Evolutionary conservation across 23 tunicate genomes (phyloP), one percentile per base, ranked within the genome.

Genomic region (Trididemnum clinides): DNA sequence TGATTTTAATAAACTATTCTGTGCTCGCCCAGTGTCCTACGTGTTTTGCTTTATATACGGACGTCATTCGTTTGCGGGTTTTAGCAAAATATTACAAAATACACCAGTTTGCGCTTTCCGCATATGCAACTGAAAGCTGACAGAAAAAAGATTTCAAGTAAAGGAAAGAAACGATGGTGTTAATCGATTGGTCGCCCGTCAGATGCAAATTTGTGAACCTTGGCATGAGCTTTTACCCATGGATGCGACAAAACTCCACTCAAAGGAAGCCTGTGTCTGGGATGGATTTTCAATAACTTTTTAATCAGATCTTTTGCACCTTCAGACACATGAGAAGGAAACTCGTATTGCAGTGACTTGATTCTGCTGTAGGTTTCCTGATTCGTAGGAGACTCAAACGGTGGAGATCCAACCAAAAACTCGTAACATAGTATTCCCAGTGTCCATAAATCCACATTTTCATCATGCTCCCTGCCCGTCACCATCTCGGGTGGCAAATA

Each of bases 401-500:
- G 99, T 4, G 99, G 99, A 33, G 74, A 84, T 33, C 99, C 99
- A 72, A 85, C 90, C 82, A 96, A 74, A 80, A 96, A 91, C 38
- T 96, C 99, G 63, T 96, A 96, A 88, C 99, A 96, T 51, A 96
- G 87, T 29, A 96, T 80, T 28, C 99, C 99, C 25, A 96, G 86
- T 0, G 99, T 93, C 99, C 99, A 96, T 1, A 82, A 35, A 81
- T 96, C 99, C 1, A 96, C 99, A 54, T 32, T 58, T 23, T 70
- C 57, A 73, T 91, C 99, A 82, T 96, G 90, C 4, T 90, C 32
- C 0, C 84, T 84, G 2, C 83, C 88, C 62, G 81, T 88, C 12
- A 96, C 87, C 99, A 96, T 96, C 57, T 96, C 99, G 10, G 99
- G 99, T 28, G 99, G 99, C 34, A 96, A 75, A 66, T 96, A 96